A percentile compares a stretch with the other conserved stretches of the same genome.
These are phyloP conservation scores for Microctonus brassicae DNA, from an alignment of 2,888 invertebrate genomes.

Conservation along the genomic window DNA sequence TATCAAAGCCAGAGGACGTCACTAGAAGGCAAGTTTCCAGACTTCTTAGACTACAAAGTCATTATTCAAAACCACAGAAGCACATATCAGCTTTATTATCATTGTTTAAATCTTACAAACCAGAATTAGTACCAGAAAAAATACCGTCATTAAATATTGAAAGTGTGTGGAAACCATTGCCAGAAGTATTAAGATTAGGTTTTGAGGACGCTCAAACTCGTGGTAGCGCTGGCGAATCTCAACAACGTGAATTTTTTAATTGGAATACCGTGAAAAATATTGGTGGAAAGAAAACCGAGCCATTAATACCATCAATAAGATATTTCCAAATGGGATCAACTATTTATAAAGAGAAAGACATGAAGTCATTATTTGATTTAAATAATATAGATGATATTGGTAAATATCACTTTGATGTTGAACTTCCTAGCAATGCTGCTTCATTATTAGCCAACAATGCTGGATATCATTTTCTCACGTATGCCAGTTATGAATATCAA, in stretches of 20 bases:
- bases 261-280: constrained; percentile 50
- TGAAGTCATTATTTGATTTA: constrained; percentile 62
- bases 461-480: constrained; percentile 66
- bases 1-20: constrained; percentile 66
- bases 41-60: constrained; percentile 50
- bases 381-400: constrained; percentile 59
- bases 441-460: constrained; percentile 62
- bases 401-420: constrained; percentile 55
- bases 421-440: constrained; percentile 62
- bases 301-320: constrained; percentile 58
- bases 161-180: constrained; percentile 62
- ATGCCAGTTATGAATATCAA: constrained; percentile 60
- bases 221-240: constrained; percentile 37
- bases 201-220: constrained; percentile 59
- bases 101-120: constrained; percentile 66
- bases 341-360: constrained; percentile 53
- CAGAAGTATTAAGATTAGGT: constrained; percentile 52
- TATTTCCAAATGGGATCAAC: constrained; percentile 63
- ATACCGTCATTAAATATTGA: constrained; percentile 61
- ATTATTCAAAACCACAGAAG: constrained; percentile 51
- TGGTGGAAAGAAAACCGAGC: constrained; percentile 39
- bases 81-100: constrained; percentile 61
- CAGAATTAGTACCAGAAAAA: constrained; percentile 65
- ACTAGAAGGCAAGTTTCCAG: constrained; percentile 59
- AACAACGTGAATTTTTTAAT: constrained; percentile 42